phyloP scores from a whole-genome alignment of 2,888 invertebrate genomes.

The Drosophila cognata region DNA sequence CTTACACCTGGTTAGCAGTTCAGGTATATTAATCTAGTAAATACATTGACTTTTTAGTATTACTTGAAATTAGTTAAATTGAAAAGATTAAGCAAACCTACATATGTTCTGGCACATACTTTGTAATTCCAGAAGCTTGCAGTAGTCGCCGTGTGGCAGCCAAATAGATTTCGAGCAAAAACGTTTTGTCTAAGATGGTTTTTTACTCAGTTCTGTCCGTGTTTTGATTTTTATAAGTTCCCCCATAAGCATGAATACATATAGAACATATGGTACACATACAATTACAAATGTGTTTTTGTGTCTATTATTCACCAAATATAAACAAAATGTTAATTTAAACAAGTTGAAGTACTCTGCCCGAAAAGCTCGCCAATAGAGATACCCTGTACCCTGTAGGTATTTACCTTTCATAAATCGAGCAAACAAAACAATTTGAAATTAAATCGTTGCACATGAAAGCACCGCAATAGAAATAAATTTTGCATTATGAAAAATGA shows the following conservation, averaged over 20 bases:
- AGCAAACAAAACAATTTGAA: neutral
- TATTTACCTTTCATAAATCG: neutral
- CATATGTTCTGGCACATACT: neutral
- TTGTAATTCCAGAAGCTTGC: neutral
- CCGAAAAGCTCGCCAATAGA: neutral
- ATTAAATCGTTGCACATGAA: neutral
- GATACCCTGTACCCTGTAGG: neutral
- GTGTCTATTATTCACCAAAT: constrained; percentile 22
- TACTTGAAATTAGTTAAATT: too few species aligned
- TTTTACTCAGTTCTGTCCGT: constrained; percentile 8
- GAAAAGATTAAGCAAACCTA: neutral
- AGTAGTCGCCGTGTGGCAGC: neutral
- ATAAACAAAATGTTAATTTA: constrained; percentile 40
- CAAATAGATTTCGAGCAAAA: neutral
- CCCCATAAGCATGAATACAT: constrained; percentile 13
- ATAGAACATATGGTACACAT: constrained; percentile 18
- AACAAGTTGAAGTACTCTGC: neutral
- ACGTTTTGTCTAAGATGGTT: neutral
- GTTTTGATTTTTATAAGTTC: constrained; percentile 13
- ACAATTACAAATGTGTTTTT: neutral
- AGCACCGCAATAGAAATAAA: neutral
- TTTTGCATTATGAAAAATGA: neutral
- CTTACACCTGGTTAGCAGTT: neutral
- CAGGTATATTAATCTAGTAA: neutral
- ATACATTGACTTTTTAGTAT: neutral